Conservation (phyloP, 1,140 invertebrate genomes). For the Macrotrachela quadricornifera region DNA sequence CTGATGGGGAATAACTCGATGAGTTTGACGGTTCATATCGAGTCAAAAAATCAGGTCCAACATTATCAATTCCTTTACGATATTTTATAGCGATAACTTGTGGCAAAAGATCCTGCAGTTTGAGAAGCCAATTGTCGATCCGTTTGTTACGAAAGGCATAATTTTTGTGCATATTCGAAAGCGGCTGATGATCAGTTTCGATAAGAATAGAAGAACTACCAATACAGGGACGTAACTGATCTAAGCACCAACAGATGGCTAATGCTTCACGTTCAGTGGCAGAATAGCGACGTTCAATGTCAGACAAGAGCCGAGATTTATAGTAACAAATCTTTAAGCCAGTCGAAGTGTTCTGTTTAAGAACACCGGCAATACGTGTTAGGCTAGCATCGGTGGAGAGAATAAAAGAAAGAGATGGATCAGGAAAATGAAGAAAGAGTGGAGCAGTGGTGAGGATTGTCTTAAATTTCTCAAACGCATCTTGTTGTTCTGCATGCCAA, state of each 20-base stretch:
- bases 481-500: neutral
- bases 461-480: slow-evolving; percentile 12
- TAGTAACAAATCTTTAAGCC: slow-evolving; percentile 3
- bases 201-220: too few relatives aligned
- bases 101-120: too few relatives aligned
- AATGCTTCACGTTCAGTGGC: slow-evolving; percentile 14
- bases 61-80: too few relatives aligned
- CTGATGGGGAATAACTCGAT: too few relatives aligned
- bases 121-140: too few relatives aligned
- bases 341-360: slow-evolving; percentile 10
- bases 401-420: slow-evolving; percentile 10
- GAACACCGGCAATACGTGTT: slow-evolving; percentile 11
- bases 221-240: too few relatives aligned
- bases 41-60: too few relatives aligned
- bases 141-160: too few relatives aligned
- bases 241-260: slow-evolving; percentile 8
- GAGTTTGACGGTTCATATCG: too few relatives aligned
- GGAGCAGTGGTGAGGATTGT: slow-evolving; percentile 2
- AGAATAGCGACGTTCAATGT: slow-evolving; percentile 13
- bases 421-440: slow-evolving; percentile 9
- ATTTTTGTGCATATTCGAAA: too few relatives aligned
- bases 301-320: neutral
- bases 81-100: too few relatives aligned
- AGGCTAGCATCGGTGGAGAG: slow-evolving; percentile 12
- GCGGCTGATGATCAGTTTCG: too few relatives aligned